These are phyloP conservation scores for Lates calcarifer DNA, from an alignment of 2,113 vertebrate genomes.

Conservation along the genomic window DNA sequence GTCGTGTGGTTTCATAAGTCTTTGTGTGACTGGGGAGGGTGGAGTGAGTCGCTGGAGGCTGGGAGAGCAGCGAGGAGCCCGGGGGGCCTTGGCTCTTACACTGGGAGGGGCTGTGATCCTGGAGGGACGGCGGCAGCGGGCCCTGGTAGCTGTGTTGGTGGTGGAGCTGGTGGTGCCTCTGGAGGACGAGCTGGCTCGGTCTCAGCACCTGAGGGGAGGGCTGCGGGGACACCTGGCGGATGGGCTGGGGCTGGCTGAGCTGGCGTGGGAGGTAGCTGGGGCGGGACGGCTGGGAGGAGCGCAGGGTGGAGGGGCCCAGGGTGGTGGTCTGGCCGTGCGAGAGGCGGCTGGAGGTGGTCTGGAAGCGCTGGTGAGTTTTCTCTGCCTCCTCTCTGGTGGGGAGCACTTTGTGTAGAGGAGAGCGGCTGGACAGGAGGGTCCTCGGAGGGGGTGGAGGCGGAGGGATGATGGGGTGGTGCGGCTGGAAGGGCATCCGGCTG, in stretches of 20 bases:
- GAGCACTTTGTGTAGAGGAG: constrained; percentile 74
- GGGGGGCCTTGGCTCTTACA: constrained; percentile 39
- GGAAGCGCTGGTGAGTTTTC: constrained; percentile 61
- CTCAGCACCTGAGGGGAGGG: constrained; percentile 76
- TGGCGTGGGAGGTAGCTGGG: constrained; percentile 84
- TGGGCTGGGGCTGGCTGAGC: constrained; percentile 76
- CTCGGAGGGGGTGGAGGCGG: constrained; percentile 84
- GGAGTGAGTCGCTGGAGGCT: constrained; percentile 60
- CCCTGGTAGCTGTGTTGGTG: constrained; percentile 84
- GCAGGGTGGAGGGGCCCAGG: constrained; percentile 60
- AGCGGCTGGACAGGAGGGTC: constrained; percentile 71
- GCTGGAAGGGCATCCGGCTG: constrained; percentile 84
- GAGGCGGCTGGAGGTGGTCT: constrained; percentile 30
- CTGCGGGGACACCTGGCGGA: constrained; percentile 70
- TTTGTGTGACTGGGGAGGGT: constrained; percentile 65
- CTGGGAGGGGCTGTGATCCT: constrained; percentile 54
- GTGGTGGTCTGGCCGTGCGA: constrained; percentile 55
- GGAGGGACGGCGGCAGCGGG: constrained; percentile 69
- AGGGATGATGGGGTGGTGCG: constrained; percentile 85
- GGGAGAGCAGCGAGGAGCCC: constrained; percentile 41
- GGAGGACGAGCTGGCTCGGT: constrained; percentile 76
- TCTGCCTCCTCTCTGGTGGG: constrained; percentile 63
- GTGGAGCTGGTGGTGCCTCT: constrained; percentile 80
- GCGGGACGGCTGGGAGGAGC: constrained; percentile 62
- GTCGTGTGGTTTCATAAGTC: constrained; percentile 64